Conservation (phyloP, 2,888 invertebrate genomes). For the Podabrus alpinus region DNA sequence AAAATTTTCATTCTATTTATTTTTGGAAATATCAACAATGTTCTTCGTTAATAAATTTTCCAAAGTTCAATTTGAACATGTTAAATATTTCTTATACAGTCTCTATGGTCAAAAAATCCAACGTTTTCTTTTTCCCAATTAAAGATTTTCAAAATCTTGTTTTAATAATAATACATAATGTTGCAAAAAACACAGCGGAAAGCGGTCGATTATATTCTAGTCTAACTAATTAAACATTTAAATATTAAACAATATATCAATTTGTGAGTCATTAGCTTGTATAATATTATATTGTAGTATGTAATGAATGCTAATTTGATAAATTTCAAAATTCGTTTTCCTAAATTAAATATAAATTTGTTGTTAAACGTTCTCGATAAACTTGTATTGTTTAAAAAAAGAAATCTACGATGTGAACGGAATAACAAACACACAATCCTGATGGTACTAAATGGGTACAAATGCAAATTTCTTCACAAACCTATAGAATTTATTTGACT, state of each 20-base stretch:
- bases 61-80: neutral
- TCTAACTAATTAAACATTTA: neutral
- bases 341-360: neutral
- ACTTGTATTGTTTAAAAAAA: neutral
- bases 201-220: too few relatives aligned
- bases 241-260: neutral
- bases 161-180: too few relatives aligned
- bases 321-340: neutral
- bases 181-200: too few relatives aligned
- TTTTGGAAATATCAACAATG: neutral
- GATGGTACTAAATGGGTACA: neutral
- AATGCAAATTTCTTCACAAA: neutral
- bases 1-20: neutral
- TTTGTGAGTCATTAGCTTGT: neutral
- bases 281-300: too few relatives aligned
- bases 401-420: neutral
- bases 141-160: neutral
- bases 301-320: neutral
- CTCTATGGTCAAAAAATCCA: too few relatives aligned
- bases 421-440: neutral
- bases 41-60: neutral
- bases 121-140: neutral
- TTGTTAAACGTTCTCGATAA: neutral
- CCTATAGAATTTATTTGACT: neutral
- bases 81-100: too few relatives aligned